Evolutionary conservation across 2,888 invertebrate genomes (phyloP).

Genomic region (Lagria hirta): DNA sequence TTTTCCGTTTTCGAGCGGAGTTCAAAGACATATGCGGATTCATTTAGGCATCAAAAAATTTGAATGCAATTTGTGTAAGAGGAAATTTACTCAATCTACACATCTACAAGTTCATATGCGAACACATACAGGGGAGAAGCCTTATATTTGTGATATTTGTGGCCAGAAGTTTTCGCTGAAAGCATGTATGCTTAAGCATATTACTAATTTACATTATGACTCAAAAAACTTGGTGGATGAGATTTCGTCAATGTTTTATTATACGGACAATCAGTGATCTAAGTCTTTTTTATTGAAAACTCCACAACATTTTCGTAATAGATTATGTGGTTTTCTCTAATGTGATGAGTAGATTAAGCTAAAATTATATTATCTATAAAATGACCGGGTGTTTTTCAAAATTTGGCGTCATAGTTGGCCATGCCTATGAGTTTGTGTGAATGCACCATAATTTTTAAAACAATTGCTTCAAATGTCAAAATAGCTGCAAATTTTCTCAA

Average conservation of each 20-base stretch:
- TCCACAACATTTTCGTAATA: too few species aligned
- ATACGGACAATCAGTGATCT: too few species aligned
- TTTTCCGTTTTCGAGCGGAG: conserved; percentile 47
- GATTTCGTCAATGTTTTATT: conserved; percentile 12
- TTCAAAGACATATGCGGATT: conserved; percentile 49
- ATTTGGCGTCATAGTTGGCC: too few species aligned
- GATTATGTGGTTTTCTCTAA: too few species aligned
- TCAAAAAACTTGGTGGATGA: conserved; percentile 7
- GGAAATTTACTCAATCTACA: conserved; percentile 51
- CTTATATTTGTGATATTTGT: conserved; percentile 57
- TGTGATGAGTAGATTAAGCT: too few species aligned
- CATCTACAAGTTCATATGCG: conserved; percentile 57
- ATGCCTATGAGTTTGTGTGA: too few species aligned
- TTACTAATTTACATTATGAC: conserved; percentile 30
- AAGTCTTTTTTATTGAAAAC: too few species aligned
- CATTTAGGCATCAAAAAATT: conserved; percentile 50
- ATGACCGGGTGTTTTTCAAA: too few species aligned
- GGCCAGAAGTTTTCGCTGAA: conserved; percentile 48
- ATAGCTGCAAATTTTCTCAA: too few species aligned
- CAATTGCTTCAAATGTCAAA: too few species aligned
- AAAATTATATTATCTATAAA: too few species aligned
- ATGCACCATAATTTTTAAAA: too few species aligned
- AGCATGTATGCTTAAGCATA: conserved; percentile 43
- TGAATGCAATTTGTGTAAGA: conserved; percentile 50
- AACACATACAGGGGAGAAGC: conserved; percentile 56